A percentile compares a stretch with the other conserved stretches of the same genome.
Evolutionary conservation across 2,888 invertebrate genomes (phyloP).

Genomic region (Anoncus sp.): DNA sequence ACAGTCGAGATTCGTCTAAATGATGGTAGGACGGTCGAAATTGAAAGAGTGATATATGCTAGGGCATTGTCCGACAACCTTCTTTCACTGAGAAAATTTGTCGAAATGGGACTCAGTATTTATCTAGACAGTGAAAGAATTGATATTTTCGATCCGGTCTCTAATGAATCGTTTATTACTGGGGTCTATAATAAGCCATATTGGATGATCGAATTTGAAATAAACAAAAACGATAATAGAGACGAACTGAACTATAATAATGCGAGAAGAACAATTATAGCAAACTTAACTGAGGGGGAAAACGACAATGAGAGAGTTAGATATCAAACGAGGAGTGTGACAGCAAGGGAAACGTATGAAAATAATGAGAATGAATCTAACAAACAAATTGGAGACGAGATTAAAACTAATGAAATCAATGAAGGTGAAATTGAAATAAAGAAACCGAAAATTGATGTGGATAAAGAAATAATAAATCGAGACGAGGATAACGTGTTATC

Average conservation of each 20-base stretch:
- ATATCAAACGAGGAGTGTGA: conserved; percentile 47
- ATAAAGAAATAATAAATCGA: conserved; percentile 8
- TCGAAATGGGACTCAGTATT: conserved; percentile 60
- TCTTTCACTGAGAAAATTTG: conserved; percentile 65
- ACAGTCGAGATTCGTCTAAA: conserved; percentile 57
- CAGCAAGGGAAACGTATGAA: conserved; percentile 10
- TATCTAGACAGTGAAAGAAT: conserved; percentile 56
- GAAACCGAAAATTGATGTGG: not conserved
- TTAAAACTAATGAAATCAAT: no score
- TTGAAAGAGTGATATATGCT: conserved; percentile 65
- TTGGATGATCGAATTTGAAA: conserved; percentile 45
- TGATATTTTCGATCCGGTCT: conserved; percentile 48
- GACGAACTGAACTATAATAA: not conserved
- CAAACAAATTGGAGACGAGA: conserved; percentile 13
- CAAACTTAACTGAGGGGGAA: not conserved
- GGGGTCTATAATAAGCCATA: conserved; percentile 51
- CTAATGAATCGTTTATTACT: conserved; percentile 42
- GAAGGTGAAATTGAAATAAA: not conserved
- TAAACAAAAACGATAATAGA: not conserved
- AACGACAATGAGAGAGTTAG: not conserved
- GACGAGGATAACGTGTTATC: not conserved
- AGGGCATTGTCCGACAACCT: conserved; percentile 67
- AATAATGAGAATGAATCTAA: not conserved
- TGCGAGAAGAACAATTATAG: conserved; percentile 1
- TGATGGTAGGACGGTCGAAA: conserved; percentile 43